phyloP scores from a whole-genome alignment of 2,888 invertebrate genomes.

The Parapristionchus giblindavisi region DNA sequence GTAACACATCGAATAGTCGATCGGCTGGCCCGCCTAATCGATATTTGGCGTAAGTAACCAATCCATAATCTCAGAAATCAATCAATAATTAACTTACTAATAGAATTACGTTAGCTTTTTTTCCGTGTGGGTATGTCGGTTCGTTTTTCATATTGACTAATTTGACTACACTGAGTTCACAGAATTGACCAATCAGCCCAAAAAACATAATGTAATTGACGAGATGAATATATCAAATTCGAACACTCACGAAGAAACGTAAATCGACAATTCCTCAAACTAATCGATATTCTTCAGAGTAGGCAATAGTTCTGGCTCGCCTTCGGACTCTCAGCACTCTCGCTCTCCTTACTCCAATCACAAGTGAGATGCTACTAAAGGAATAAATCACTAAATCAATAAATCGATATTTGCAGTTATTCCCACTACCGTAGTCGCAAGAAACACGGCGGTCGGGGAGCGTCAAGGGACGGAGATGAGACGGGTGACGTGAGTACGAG shows the following conservation, averaged over 20 bases:
- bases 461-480: slow-evolving; percentile 2
- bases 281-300: slow-evolving; percentile 4
- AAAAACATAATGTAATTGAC: background rate
- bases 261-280: background rate
- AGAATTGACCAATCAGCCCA: too few species aligned
- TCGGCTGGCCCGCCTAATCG: slow-evolving; percentile 5
- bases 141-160: too few species aligned
- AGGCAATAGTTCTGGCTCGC: background rate
- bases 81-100: too few species aligned
- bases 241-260: background rate
- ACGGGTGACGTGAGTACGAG: slow-evolving; percentile 22
- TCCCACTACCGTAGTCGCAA: background rate
- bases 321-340: slow-evolving; percentile 3
- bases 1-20: slow-evolving; percentile 4
- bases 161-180: too few species aligned
- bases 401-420: background rate
- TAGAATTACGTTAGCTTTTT: too few species aligned
- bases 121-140: too few species aligned
- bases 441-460: background rate
- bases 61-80: background rate
- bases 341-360: background rate
- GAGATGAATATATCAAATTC: background rate
- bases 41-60: slow-evolving; percentile 6
- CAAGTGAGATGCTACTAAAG: background rate
- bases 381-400: background rate